phyloP scores from a whole-genome alignment of 1,140 invertebrate species.

The Drosophila mauritiana region DNA sequence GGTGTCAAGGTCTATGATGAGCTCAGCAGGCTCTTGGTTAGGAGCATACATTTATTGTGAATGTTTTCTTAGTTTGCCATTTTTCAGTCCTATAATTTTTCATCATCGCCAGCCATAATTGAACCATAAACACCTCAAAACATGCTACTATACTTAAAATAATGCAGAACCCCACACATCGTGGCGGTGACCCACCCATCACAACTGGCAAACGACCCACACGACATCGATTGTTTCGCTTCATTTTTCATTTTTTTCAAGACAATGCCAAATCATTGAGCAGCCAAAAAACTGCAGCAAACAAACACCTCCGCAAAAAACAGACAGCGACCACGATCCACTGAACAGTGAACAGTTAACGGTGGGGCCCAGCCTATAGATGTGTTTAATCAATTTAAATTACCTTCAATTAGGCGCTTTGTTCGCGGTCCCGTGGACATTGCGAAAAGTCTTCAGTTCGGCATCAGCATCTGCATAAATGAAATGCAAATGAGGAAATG shows the following conservation, averaged over 20 bases:
- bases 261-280: constrained; percentile 73
- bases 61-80: constrained; percentile 12
- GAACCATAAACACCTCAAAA: constrained; percentile 77
- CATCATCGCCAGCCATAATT: constrained; percentile 62
- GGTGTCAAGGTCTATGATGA: constrained; percentile 50
- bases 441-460: constrained; percentile 48
- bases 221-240: constrained; percentile 32
- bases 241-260: constrained; percentile 43
- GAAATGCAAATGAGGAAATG: constrained; percentile 66
- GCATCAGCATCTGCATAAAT: constrained; percentile 49
- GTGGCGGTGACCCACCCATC: constrained; percentile 37
- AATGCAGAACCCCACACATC: constrained; percentile 54
- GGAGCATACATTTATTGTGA: no score
- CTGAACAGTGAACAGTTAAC: constrained; percentile 1
- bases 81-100: constrained; percentile 65
- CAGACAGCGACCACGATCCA: constrained; percentile 42
- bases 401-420: constrained; percentile 80
- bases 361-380: constrained; percentile 63
- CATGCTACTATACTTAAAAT: constrained; percentile 73
- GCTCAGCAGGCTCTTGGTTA: constrained; percentile 10
- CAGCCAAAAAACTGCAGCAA: constrained; percentile 64
- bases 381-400: constrained; percentile 81
- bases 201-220: constrained; percentile 68
- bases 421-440: constrained; percentile 47
- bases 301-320: constrained; percentile 61